Evolutionary conservation across 1,140 invertebrate species (phyloP), one percentile per base, ranked within the genome.

Genomic region (Bradysia coprophila): DNA sequence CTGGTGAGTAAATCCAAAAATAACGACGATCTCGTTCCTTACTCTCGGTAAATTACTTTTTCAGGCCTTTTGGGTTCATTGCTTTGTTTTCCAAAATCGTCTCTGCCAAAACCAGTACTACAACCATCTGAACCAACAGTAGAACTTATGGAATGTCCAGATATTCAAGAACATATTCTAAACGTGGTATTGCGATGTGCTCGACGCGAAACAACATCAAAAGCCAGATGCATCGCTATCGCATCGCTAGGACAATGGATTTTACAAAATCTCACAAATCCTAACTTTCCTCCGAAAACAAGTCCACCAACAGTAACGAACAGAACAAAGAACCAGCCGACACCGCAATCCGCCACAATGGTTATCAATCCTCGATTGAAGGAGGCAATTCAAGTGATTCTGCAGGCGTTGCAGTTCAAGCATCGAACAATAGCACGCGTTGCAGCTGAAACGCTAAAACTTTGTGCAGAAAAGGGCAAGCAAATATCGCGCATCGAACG

Each of bases 191-290:
- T 95, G 40, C 75, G 81, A 52, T 80, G 81, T 51, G 90, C 87
- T 39, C 81, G 86, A 43, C 68, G 77, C 21, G 92, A 97, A 65
- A 85, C 86, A 43, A 81, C 84, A 33, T 86, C 83, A 23, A 71
- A 83, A 51, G 91, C 90, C 16, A 74, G 90, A 43, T 93, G 86
- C 54, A 79, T 93, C 46, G 87, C 89, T 16, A 66, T 96, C 2
- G 88, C 84, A 33, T 81, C 83, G 46, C 71, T 97, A 34, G 83
- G 85, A 6, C 81, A 90, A 53, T 91, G 81, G 64, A 62, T 87
- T 20, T 83, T 88, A 50, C 69, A 80, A 57, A 80, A 88, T 57
- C 58, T 87, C 2, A 69, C 65, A 4, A 72, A 77, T 52, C 69
- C 70, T 42, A 70, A 65, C 13, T 58, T 55, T 3, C 6, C 22